Evolutionary conservation across 2,888 invertebrate genomes (phyloP).

Genomic region (Cabera pusaria): DNA sequence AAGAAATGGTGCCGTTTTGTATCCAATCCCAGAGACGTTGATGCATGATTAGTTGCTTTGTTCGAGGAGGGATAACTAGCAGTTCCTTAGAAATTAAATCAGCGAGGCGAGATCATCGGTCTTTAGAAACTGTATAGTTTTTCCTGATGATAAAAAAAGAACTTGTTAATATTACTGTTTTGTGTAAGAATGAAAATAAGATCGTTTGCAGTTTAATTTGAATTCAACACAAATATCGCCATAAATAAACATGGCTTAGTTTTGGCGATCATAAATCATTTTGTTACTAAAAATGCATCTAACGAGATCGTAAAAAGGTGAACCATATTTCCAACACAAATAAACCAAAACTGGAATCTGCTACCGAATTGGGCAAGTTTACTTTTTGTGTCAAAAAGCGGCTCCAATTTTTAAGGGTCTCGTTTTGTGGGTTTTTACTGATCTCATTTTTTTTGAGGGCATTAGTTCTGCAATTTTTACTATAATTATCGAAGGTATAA

Average conservation of each 20-base stretch:
- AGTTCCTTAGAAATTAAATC: slow-evolving; percentile 9
- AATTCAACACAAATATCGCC: no score
- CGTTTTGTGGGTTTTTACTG: slow-evolving; percentile 14
- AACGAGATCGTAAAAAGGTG: slow-evolving; percentile 61
- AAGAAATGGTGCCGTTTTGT: slow-evolving; percentile 48
- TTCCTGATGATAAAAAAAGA: no score
- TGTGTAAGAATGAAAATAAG: no score
- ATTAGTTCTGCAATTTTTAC: no score
- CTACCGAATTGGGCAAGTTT: slow-evolving; percentile 65
- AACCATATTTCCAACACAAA: slow-evolving; percentile 54
- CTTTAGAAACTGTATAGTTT: background rate
- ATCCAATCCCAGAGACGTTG: slow-evolving; percentile 15
- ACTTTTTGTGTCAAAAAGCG: slow-evolving; percentile 57
- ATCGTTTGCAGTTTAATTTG: no score
- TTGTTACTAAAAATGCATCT: slow-evolving; percentile 49
- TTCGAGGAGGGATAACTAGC: slow-evolving; percentile 18
- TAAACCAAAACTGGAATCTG: slow-evolving; percentile 60
- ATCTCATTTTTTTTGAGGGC: no score
- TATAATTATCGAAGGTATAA: no score
- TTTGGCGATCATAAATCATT: slow-evolving; percentile 66
- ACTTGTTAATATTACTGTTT: no score
- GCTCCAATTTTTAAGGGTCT: slow-evolving; percentile 43
- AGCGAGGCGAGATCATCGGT: slow-evolving; percentile 3
- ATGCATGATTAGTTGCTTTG: slow-evolving; percentile 27
- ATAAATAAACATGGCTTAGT: no score